Conservation (phyloP, 2,797 vertebrate genomes). For the Gallirallus australis region DNA sequence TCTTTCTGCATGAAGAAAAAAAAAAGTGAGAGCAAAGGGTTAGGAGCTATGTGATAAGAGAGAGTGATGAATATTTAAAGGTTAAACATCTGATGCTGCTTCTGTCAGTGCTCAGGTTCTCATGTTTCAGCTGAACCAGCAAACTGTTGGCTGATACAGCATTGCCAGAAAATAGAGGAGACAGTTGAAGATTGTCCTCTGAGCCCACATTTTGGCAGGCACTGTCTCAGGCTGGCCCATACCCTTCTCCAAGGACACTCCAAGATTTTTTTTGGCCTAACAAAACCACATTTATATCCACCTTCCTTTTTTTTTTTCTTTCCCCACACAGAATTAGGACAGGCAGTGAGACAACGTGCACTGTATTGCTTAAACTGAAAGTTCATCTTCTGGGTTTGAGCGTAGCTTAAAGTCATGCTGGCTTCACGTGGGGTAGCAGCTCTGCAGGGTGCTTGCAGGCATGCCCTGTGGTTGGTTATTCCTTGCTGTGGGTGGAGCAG, state of each 20-base stretch:
- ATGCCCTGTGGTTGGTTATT: accelerated
- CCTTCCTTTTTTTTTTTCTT: background rate
- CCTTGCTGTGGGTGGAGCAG: accelerated
- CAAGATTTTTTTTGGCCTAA: background rate
- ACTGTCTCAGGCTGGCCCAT: background rate
- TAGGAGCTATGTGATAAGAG: background rate
- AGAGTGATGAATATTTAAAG: slow-evolving; percentile 62
- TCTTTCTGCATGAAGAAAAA: background rate
- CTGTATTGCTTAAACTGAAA: background rate
- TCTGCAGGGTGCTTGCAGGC: background rate
- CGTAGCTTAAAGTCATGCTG: accelerated
- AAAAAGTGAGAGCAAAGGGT: slow-evolving; percentile 16
- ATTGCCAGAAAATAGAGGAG: background rate
- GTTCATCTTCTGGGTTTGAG: background rate
- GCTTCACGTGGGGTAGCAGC: accelerated
- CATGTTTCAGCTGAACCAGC: slow-evolving; percentile 64
- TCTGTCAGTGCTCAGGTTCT: slow-evolving; percentile 8
- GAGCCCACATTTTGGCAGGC: background rate
- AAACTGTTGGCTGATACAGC: slow-evolving; percentile 48
- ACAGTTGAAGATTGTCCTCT: background rate
- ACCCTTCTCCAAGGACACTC: slow-evolving; percentile 10
- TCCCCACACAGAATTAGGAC: background rate
- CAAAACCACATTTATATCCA: background rate
- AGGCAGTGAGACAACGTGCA: background rate
- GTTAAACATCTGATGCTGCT: slow-evolving; percentile 49